These are phyloP conservation scores for Pheucticus melanocephalus DNA, from an alignment of 2,113 vertebrate species.

Conservation along the genomic window DNA sequence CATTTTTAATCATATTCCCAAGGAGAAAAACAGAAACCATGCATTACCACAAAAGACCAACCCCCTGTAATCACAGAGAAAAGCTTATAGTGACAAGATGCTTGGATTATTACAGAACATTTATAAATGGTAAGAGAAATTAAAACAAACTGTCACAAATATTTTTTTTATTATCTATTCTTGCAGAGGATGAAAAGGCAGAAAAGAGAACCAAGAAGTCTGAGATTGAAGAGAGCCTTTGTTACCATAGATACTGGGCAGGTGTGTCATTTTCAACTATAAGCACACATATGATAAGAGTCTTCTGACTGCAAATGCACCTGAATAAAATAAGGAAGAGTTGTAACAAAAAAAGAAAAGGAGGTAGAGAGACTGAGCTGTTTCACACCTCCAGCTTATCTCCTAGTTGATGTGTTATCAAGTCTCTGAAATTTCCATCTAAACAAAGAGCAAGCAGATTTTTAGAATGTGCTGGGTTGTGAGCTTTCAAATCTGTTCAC, in stretches of 20 bases:
- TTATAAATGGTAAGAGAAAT: not conserved
- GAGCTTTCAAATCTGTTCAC: constrained; percentile 57
- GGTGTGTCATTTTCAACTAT: constrained; percentile 70
- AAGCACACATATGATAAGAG: constrained; percentile 68
- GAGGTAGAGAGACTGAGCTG: not conserved
- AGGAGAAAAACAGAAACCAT: not conserved
- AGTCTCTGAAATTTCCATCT: constrained; percentile 49
- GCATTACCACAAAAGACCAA: not conserved
- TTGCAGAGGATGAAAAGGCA: constrained; percentile 57
- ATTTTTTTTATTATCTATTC: not conserved
- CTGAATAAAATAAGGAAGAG: constrained; percentile 63
- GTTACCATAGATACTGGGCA: constrained; percentile 79
- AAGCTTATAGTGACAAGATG: not conserved
- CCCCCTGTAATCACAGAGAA: not conserved
- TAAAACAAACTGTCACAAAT: constrained; percentile 28
- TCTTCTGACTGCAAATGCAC: constrained; percentile 60
- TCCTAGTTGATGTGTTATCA: constrained; percentile 11
- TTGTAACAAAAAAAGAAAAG: not conserved
- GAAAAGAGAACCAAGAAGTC: constrained; percentile 61
- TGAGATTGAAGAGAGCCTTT: constrained; percentile 68
- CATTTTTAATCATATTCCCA: not conserved
- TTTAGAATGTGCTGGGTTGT: constrained; percentile 45
- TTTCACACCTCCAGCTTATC: constrained; percentile 49
- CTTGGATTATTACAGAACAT: not conserved
- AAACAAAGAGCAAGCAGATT: constrained; percentile 60